A percentile compares a stretch with the other conserved stretches of the same genome.
Evolutionary conservation across 2,797 vertebrate species (phyloP).

Genomic region (Malurus leucopterus): DNA sequence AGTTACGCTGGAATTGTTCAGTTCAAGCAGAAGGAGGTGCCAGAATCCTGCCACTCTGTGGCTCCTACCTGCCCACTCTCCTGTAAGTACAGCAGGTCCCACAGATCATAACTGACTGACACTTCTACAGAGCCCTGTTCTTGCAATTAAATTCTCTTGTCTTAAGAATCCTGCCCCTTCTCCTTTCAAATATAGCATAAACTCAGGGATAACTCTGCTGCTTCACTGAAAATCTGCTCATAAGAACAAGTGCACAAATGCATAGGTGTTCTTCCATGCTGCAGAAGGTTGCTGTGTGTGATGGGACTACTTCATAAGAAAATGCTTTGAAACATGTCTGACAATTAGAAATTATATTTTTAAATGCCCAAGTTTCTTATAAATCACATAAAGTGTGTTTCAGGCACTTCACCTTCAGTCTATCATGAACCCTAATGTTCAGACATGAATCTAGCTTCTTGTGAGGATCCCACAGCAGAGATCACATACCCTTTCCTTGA

Average conservation of each 20-base stretch:
- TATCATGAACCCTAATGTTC: neutral
- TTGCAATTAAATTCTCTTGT: neutral
- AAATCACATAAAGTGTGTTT: neutral
- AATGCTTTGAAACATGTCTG: neutral
- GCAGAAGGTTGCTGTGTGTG: neutral
- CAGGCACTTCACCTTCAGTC: neutral
- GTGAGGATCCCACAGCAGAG: neutral
- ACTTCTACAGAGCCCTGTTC: neutral
- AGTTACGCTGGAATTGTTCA: neutral
- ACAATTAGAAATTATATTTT: neutral
- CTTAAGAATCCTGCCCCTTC: neutral
- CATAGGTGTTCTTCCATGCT: neutral
- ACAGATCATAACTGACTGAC: neutral
- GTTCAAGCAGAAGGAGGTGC: neutral
- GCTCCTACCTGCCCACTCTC: accelerated
- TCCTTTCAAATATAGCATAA: neutral
- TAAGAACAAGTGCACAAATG: neutral
- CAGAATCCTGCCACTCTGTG: neutral
- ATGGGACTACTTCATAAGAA: neutral
- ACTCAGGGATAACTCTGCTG: neutral
- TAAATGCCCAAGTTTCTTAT: neutral
- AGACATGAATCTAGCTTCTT: neutral
- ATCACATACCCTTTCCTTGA: neutral
- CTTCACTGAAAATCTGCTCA: neutral
- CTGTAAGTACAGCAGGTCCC: neutral